Conservation (phyloP, 2,888 invertebrate genomes). For the Tanypteryx hageni region DNA sequence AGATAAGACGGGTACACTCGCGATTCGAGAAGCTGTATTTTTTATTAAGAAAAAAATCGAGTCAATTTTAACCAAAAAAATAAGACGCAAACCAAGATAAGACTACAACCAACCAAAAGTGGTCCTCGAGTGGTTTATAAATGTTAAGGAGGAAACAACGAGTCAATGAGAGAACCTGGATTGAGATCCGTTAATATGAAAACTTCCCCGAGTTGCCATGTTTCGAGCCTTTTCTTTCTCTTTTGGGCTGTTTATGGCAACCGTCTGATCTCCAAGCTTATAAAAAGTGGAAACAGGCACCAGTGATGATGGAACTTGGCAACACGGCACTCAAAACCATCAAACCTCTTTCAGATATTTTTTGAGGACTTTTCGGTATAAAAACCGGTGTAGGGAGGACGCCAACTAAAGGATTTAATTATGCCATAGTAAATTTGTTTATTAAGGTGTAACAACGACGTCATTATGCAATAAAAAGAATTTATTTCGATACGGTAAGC, state of each 20-base stretch:
- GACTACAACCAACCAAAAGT: no score
- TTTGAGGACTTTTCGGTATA: background rate
- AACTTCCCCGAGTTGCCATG: background rate
- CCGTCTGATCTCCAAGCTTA: background rate
- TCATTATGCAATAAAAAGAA: no score
- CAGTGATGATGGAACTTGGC: background rate
- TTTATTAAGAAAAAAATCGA: no score
- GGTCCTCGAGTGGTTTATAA: no score
- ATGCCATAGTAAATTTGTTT: no score
- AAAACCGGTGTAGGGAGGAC: background rate
- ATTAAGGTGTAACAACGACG: no score
- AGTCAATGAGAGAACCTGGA: background rate
- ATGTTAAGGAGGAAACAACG: background rate
- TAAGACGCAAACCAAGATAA: no score
- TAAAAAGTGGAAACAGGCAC: background rate
- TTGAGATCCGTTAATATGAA: background rate
- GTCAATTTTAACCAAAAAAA: no score
- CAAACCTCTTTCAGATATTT: background rate
- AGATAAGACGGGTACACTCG: no score
- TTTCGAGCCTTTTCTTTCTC: background rate
- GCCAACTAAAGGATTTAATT: no score
- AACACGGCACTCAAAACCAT: background rate
- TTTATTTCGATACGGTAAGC: no score
- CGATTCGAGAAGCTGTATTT: no score
- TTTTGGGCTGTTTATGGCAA: background rate